Base-by-base conservation (phyloP, 2,797 vertebrate genomes). In the Craterocephalus amniculus region DNA sequence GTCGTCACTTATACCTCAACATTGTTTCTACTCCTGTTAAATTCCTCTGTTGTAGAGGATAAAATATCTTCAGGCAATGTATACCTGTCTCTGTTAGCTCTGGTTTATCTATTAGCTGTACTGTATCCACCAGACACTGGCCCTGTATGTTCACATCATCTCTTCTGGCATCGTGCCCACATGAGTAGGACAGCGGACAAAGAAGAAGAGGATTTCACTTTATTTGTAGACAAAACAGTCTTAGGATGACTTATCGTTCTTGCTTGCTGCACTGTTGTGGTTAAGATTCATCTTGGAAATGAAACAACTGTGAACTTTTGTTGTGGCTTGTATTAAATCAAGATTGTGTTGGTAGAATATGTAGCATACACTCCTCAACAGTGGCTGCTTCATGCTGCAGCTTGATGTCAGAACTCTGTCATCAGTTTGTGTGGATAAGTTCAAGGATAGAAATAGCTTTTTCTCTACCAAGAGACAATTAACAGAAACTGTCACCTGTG, bases 201-300 rank as follows among this genome's bases (percentile, higher is more conserved):
- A 84, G 76, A 84, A 35, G 70, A 65, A 80, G 80, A 87, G 79
- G 72, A 86, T 87, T 85, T 83, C 78, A 83, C 80, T 83, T 85
- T 87, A 79, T 87, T 87, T 79, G 70, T 70, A 91, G 91, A 92
- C 91, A 91, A 93, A 91, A 92, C 89, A 88, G 66, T 59, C 65
- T 62, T 45, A 49, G 72, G 78, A 73, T 75, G 67, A 78, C 65
- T 87, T 84, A 74, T 90, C 67, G 49, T 82, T 79, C 76, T 67
- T 63, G 63, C 81, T 70, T 64, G 64, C 77, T 67, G 48, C 67
- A 56, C 32, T 35, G 52, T 63, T 78, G 70, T 58, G 54, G 38
- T 76, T 70, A 55, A 52, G 56, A 36, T 74, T 67, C 43, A 70
- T 81, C 77, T 80, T 55, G 80, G 59, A 83, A 67, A 14, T 63